A percentile compares a stretch with the other conserved stretches of the same genome.
phyloP scores from a whole-genome alignment of 92 coral and sea anemone species.

The Nematostella vectensis region DNA sequence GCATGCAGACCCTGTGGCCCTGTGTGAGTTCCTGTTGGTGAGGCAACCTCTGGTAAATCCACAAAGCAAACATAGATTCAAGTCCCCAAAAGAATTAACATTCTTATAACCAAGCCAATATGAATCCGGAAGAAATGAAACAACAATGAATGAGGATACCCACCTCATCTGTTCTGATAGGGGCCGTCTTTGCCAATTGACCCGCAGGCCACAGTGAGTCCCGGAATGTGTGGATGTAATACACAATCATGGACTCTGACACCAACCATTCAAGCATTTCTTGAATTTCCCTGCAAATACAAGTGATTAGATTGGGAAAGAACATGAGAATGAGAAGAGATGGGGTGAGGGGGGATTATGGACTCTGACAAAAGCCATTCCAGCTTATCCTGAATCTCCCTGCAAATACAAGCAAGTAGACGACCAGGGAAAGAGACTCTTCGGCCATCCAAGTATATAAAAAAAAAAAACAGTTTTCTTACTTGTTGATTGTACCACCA shows the following conservation, averaged over 20 bases:
- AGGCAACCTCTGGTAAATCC: no score
- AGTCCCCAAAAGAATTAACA: no score
- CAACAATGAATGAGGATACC: no score
- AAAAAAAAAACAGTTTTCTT: no score
- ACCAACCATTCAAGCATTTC: slow-evolving; percentile 93
- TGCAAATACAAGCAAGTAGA: no score
- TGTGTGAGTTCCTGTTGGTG: no score
- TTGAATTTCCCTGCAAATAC: slow-evolving; percentile 69
- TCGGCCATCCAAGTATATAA: no score
- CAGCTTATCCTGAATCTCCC: slow-evolving; percentile 85
- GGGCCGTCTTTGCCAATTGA: slow-evolving; percentile 60
- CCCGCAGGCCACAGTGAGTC: slow-evolving; percentile 99
- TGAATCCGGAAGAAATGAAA: no score
- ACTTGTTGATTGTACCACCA: slow-evolving; percentile 99
- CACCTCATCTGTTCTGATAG: slow-evolving; percentile 70
- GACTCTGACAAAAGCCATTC: slow-evolving; percentile 98
- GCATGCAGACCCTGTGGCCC: no score
- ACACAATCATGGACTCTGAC: slow-evolving; percentile 92
- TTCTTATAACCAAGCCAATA: no score
- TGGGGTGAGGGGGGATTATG: slow-evolving; percentile 86
- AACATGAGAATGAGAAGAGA: not conserved
- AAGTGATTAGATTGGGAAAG: not conserved
- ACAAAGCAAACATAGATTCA: no score
- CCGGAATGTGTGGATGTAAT: slow-evolving; percentile 83
- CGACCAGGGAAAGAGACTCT: no score